Base-by-base conservation (phyloP, 2,113 vertebrate genomes). In the Neogale vison region DNA sequence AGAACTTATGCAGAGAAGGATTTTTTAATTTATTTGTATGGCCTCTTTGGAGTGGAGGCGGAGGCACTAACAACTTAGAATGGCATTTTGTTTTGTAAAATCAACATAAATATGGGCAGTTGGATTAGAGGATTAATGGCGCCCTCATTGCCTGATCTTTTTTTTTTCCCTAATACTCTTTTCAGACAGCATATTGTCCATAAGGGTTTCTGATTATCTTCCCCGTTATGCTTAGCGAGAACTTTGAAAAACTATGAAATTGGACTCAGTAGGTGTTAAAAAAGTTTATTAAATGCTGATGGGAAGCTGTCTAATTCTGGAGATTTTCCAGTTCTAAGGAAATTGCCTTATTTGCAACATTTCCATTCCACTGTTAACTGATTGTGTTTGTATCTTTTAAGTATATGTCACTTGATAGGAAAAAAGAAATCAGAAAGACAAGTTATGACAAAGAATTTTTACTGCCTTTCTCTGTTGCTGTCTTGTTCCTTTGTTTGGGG, bases 221-320 rank as follows among this genome's bases (percentile, higher is more conserved):
- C 77, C 36, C 90, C 5, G 23, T 96, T 96, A 96, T 95, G 92
- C 90, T 97, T 97, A 97, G 96, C 24, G n/a, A 97, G 96, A 92
- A 96, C 94, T 97, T 97, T 95, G 95, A 96, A 97, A 96, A 95
- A 96, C 92, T 97, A 96, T 86, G 96, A 97, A 98, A 98, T 97
- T 98, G 97, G 92, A 96, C 96, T 96, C 98, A 94, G 97, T 98
- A 96, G 97, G 98, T 97, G 97, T 97, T 98, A 84, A 95, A 96
- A 97, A 98, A 88, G 92, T 98, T 97, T 97, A 97, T 98, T 98
- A 98, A 97, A 95, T 94, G 92, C 82, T 97, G 96, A 96, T 98
- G 85, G 96, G 90, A 97, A 96, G 96, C 95, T 97, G 80, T 96
- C 95, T 97, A 96, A 96, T 97, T 97, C 96, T 94, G 96, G 90